Evolutionary conservation across 1,140 invertebrate genomes (phyloP), one percentile per base, ranked within the genome.

Genomic region (Kradibia gibbosae): DNA sequence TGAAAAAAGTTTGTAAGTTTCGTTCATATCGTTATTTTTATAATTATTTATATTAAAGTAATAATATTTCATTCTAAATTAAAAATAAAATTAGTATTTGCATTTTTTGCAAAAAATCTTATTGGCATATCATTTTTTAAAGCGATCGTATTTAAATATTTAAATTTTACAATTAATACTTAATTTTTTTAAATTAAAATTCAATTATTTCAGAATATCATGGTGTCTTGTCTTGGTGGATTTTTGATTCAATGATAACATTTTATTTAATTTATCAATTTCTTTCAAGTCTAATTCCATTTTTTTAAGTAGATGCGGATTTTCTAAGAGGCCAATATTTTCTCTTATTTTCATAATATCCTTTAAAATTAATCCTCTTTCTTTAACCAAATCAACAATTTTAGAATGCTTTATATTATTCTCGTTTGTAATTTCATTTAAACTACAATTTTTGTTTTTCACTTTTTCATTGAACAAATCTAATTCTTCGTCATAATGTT

Each of bases 1-100:
- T n/a, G 72, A 85, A 45, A 55, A 36, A 5, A 62, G 55, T 65
- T 83, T 86, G 85, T 70, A 85, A 86, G 85, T 85, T 65, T 48
- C 28, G 3, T 25, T 25, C 8, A 28, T 62, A 28, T 11, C n/a
- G 13, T 45, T 45, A 45, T 28, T 25, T 62, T 25, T 31, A 62
- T 31, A 28, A n/a, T n/a, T n/a, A n/a, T n/a, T n/a, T n/a, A n/a
- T n/a, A n/a, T n/a, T n/a, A n/a, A n/a, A n/a, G n/a, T n/a, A n/a
- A n/a, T n/a, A n/a, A n/a, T n/a, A n/a, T n/a, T n/a, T n/a, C n/a
- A n/a, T n/a, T n/a, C n/a, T n/a, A n/a, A n/a, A n/a, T n/a, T n/a
- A n/a, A n/a, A n/a, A n/a, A n/a, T n/a, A n/a, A n/a, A n/a, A n/a
- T n/a, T n/a, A n/a, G n/a, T n/a, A n/a, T n/a, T n/a, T n/a, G n/a